phyloP scores from a whole-genome alignment of 2,888 invertebrate genomes.

The Coecobrya sp. region DNA sequence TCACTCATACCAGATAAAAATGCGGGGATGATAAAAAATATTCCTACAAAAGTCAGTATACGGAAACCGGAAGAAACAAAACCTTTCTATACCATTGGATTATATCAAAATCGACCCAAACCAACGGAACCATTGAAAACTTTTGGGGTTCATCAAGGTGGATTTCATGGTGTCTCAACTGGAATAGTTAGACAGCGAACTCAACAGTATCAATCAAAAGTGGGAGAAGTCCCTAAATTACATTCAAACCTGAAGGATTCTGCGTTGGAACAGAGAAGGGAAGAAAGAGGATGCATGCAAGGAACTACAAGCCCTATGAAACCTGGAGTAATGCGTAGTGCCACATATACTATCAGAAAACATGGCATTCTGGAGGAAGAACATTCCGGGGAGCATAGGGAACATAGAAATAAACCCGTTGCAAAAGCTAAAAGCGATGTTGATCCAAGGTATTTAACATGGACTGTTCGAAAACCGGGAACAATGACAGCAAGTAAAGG shows the following conservation, averaged over 20 bases:
- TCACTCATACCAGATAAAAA: background rate
- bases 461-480: constrained; percentile 51
- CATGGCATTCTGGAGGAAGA: constrained; percentile 25
- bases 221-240: constrained; percentile 38
- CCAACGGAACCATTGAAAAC: constrained; percentile 36
- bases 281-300: background rate
- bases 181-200: constrained; percentile 89
- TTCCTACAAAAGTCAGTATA: constrained; percentile 48
- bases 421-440: constrained; percentile 42
- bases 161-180: constrained; percentile 86
- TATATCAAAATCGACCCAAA: constrained; percentile 71
- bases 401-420: constrained; percentile 1
- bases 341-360: constrained; percentile 80
- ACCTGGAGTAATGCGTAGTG: constrained; percentile 76
- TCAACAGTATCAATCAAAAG: constrained; percentile 88
- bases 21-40: background rate
- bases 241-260: background rate
- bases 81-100: constrained; percentile 82
- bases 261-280: constrained; percentile 13
- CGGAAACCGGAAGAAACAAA: constrained; percentile 81
- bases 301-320: constrained; percentile 36
- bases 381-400: background rate
- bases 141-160: constrained; percentile 59
- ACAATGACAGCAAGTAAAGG: background rate
- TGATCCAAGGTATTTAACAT: constrained; percentile 67